phyloP scores from a whole-genome alignment of 2,113 vertebrate species.

The Phalacrocorax pelagicus region DNA sequence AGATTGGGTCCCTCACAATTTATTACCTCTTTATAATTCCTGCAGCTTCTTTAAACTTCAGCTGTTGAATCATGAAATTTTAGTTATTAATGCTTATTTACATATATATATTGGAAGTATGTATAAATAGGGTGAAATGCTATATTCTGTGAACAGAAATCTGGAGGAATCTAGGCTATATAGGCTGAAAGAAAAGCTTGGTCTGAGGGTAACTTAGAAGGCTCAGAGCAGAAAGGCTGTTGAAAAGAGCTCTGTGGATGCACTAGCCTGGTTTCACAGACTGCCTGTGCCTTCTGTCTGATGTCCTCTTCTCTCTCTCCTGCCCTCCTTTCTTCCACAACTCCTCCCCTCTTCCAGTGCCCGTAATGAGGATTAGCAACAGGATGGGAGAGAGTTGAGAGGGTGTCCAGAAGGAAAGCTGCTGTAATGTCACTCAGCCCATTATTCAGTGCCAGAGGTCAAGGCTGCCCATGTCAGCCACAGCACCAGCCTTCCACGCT shows the following conservation, averaged over 20 bases:
- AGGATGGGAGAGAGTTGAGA: not conserved
- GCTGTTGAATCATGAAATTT: not conserved
- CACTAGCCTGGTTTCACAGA: fast-evolving
- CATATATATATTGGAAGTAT: not conserved
- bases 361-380: not conserved
- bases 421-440: not conserved
- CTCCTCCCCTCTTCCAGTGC: not conserved
- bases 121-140: not conserved
- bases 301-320: not conserved
- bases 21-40: not conserved
- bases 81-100: not conserved
- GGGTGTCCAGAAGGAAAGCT: not conserved
- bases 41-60: not conserved
- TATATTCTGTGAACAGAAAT: not conserved
- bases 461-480: not conserved
- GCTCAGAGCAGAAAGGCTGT: not conserved
- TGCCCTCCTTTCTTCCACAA: not conserved
- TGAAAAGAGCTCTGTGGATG: not conserved
- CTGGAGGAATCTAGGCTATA: not conserved
- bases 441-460: fast-evolving
- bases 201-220: not conserved
- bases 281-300: not conserved
- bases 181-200: not conserved
- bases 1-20: not conserved
- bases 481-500: not conserved